A percentile compares a stretch with the other conserved stretches of the same genome.
Conservation (phyloP, 2,797 vertebrate genomes). For the Epinephelus coioides region DNA sequence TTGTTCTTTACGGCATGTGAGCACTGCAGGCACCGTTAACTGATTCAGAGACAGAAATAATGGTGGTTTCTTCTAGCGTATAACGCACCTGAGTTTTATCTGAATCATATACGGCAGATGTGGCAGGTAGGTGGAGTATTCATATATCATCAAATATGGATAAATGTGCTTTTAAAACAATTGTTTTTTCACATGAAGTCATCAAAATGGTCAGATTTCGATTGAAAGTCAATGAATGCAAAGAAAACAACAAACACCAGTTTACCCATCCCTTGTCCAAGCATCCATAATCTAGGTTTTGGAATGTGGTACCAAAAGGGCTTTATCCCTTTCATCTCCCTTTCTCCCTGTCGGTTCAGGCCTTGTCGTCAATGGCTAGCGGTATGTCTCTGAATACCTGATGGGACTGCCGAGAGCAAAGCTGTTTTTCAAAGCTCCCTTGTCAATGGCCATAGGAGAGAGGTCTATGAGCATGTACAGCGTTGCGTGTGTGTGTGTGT, state of each 20-base stretch:
- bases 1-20: slow-evolving; percentile 12
- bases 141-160: not conserved
- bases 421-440: slow-evolving; percentile 62
- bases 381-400: slow-evolving; percentile 64
- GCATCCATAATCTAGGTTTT: slow-evolving; percentile 35
- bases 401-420: slow-evolving; percentile 63
- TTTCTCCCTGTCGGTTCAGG: slow-evolving; percentile 17
- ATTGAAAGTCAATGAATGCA: not conserved
- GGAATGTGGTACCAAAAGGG: slow-evolving; percentile 26
- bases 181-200: not conserved
- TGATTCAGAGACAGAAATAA: slow-evolving; percentile 7
- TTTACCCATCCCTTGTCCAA: not conserved
- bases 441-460: slow-evolving; percentile 27
- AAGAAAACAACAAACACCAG: not conserved
- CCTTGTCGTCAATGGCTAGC: slow-evolving; percentile 29
- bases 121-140: not conserved
- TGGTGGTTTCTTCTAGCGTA: not conserved
- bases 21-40: not conserved
- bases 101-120: not conserved
- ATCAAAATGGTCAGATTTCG: slow-evolving; percentile 1
- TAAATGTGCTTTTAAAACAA: not conserved
- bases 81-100: not conserved
- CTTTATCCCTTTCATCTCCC: slow-evolving; percentile 37
- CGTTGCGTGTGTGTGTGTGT: not conserved
- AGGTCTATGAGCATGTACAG: slow-evolving; percentile 20